A percentile compares a stretch with the other conserved stretches of the same genome.
Conservation (phyloP, 2,888 invertebrate species). For the Yponomeuta plumbellus region DNA sequence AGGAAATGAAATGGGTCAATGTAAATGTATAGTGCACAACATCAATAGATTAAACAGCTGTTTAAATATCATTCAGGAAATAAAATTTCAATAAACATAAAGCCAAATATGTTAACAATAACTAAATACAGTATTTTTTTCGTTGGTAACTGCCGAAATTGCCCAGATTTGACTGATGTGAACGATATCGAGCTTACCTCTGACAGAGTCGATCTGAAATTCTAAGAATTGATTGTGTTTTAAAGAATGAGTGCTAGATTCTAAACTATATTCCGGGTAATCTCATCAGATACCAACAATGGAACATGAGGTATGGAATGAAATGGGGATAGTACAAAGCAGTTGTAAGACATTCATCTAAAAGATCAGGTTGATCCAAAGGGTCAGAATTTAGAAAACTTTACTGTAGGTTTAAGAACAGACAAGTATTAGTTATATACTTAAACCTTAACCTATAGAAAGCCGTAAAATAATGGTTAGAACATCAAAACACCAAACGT, state of each 20-base stretch:
- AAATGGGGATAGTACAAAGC: slow-evolving; percentile 60
- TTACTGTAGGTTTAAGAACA: too few species aligned
- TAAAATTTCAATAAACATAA: slow-evolving; percentile 13
- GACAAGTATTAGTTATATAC: too few species aligned
- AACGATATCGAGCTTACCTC: slow-evolving; percentile 64
- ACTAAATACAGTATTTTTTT: not conserved
- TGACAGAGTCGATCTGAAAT: slow-evolving; percentile 64
- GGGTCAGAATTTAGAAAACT: too few species aligned
- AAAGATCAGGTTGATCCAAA: too few species aligned
- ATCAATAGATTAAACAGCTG: not conserved
- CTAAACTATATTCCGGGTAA: slow-evolving; percentile 50
- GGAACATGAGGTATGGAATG: slow-evolving; percentile 36
- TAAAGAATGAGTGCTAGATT: slow-evolving; percentile 40
- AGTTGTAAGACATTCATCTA: slow-evolving; percentile 43
- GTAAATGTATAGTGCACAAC: slow-evolving; percentile 10
- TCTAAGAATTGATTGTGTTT: slow-evolving; percentile 33
- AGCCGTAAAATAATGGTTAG: not conserved
- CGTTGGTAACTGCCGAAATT: slow-evolving; percentile 36
- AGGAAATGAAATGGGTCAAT: slow-evolving; percentile 30
- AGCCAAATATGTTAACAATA: not conserved
- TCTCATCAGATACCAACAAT: slow-evolving; percentile 49
- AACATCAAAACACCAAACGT: not conserved
- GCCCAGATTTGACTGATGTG: slow-evolving; percentile 51
- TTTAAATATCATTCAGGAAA: slow-evolving; percentile 18
- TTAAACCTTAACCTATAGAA: not conserved